These are phyloP conservation scores for Formicarius rufipectus DNA, from an alignment of 2,113 vertebrate species.

Conservation along the genomic window DNA sequence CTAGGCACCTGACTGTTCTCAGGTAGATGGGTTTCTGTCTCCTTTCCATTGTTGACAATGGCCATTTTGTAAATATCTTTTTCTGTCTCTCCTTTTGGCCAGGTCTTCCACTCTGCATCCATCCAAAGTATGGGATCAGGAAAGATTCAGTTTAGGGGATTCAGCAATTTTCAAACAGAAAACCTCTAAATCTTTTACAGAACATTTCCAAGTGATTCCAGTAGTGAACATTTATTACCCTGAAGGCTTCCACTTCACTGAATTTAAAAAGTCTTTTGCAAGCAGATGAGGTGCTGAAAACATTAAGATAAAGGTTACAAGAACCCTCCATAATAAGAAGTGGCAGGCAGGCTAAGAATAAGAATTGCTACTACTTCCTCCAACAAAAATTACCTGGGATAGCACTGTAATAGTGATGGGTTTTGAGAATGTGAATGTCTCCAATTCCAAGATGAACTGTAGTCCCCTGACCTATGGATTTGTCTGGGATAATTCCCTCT, in stretches of 20 bases:
- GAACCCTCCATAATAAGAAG: conserved; percentile 2
- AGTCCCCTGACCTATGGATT: not conserved
- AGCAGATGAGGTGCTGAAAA: conserved; percentile 31
- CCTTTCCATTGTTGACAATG: not conserved
- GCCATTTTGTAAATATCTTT: not conserved
- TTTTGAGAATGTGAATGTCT: not conserved
- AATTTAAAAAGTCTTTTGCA: conserved; percentile 34
- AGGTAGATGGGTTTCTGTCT: not conserved
- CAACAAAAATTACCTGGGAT: conserved; percentile 2
- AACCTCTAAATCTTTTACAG: conserved; percentile 2
- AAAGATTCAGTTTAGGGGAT: not conserved
- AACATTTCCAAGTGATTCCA: not conserved
- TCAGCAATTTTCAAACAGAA: conserved; percentile 19
- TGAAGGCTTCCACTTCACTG: conserved; percentile 1
- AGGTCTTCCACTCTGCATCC: not conserved
- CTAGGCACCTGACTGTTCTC: not conserved
- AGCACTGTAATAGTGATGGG: not conserved
- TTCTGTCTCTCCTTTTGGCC: not conserved
- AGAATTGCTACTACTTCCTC: not conserved
- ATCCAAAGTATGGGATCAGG: not conserved
- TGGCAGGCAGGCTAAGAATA: not conserved
- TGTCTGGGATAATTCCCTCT: not conserved
- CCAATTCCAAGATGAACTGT: not conserved
- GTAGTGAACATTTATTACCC: conserved; percentile 11
- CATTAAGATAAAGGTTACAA: conserved; percentile 38